Base-by-base conservation (phyloP, 2,797 vertebrate genomes). In the Scomberomorus guttatus region DNA sequence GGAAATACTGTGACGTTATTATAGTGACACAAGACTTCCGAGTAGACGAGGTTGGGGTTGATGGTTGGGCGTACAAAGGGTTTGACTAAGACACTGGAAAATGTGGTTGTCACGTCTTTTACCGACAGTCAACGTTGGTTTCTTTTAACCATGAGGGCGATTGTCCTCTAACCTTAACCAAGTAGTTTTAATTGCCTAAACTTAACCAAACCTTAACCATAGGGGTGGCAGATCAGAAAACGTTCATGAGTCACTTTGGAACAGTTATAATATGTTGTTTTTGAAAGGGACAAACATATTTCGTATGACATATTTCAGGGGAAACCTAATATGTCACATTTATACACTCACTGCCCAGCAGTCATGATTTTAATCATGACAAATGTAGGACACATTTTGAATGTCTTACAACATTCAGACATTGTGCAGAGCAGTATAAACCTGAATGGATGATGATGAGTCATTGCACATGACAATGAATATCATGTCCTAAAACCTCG, bases 401-500 rank as follows among this genome's bases (percentile, higher is more conserved):
- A 74, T 51, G 32, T 62, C 69, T 12, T 64, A 66, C 83, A 80
- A 44, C 58, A 22, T 77, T 72, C 57, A 74, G 46, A 83, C 79
- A 66, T 66, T 60, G 72, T 56, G 60, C 60, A 56, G 72, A 66
- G 63, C 52, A 34, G 29, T 3, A 65, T 17, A 20, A 75, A 74
- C 63, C 54, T 32, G 56, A 76, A 82, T 66, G 63, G 75, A 79
- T 77, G 58, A 81, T 62, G 63, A 85, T 82, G 83, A 84, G 37
- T 80, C 80, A 87, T 87, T 83, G 81, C n/a, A 72, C 72, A 84
- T 83, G 86, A 91, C 86, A 90, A 85, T 86, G 74, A 81, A 72
- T 77, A 72, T 81, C 67, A 81, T 64, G 82, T 85, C 76, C 75
- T 61, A 74, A 90, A 88, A 73, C 74, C 77, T 65, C 32, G 68